phyloP scores from a whole-genome alignment of 2,113 vertebrate species.

The Atractosteus spatula region DNA sequence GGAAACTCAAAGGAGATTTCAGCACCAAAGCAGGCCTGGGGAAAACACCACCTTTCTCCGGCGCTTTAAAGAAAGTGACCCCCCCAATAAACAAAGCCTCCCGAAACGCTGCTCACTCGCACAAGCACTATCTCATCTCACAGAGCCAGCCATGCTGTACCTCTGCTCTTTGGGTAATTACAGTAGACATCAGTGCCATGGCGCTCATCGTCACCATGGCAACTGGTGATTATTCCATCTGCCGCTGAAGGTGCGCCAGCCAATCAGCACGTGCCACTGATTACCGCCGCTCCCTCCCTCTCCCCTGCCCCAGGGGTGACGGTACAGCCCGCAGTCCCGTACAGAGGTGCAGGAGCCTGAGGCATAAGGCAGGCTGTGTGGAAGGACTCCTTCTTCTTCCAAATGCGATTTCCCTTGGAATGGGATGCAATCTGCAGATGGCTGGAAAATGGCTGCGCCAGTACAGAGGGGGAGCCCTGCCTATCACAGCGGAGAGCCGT shows the following conservation, averaged over 20 bases:
- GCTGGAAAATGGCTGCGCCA: too few relatives aligned
- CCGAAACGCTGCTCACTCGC: constrained; percentile 6
- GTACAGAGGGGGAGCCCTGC: too few relatives aligned
- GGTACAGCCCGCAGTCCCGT: background rate
- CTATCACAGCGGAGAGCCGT: too few relatives aligned
- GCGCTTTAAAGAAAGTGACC: too few relatives aligned
- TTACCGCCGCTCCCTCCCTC: background rate
- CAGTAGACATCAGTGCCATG: constrained; percentile 32
- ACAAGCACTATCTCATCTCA: constrained; percentile 17
- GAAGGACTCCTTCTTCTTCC: too few relatives aligned
- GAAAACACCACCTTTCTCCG: too few relatives aligned
- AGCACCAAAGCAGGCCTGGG: too few relatives aligned
- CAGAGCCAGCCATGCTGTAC: constrained; percentile 32
- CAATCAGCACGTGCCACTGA: constrained; percentile 26
- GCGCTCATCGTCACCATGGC: constrained; percentile 65
- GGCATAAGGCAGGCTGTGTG: too few relatives aligned
- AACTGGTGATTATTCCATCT: constrained; percentile 75
- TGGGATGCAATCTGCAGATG: too few relatives aligned
- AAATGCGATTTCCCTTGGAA: too few relatives aligned
- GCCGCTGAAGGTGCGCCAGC: constrained; percentile 56
- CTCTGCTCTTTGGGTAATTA: constrained; percentile 20
- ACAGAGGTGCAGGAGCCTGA: background rate
- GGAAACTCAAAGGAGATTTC: too few relatives aligned
- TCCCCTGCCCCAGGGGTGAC: background rate
- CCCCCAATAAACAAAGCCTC: too few relatives aligned